Evolutionary conservation across 1,140 invertebrate genomes (phyloP), one percentile per base, ranked within the genome.

Genomic region (Trachymyrmex septentrionalis): DNA sequence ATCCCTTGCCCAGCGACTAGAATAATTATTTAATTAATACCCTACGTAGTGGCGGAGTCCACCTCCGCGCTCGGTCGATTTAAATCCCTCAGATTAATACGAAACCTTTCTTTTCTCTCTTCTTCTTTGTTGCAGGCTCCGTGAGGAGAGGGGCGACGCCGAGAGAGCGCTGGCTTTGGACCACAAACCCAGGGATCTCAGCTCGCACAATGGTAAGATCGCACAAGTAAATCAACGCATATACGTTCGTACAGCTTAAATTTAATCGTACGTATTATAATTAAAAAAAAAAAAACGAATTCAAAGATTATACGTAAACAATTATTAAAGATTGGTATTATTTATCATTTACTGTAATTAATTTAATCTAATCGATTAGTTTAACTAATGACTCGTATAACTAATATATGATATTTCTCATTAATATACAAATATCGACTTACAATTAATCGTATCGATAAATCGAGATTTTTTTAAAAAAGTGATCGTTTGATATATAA

Each of bases 151-250:
- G 94, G 97, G 97, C 80, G 97, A 98, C 91, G 96, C 97, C 89
- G 97, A 98, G 93, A 96, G 97, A 95, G 97, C 96, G 85, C 96
- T 97, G 92, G 97, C 96, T 72, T 96, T 98, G 95, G 98, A 98
- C 89, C 96, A 97, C 93, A 98, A 98, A 96, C 97, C 97, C 87
- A 96, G 97, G 92, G 97, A 98, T 95, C 96, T 97, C 86, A 98
- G 97, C 95, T 98, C 97, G 94, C 97, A 97, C 95, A 98, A 98
- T 96, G 97, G 98, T 98, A 96, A 97, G 96, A 87, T 85, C 38
- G 16, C 48, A 24, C n/a, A 24, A 50, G 44, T 10, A 44, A 44
- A 44, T 44, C 7, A 88, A 88, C 38, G 75, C 78, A 78, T 50
- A 61, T 50, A 81, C 66, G 67, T 27, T 48, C 55, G 53, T 44